phyloP scores from a whole-genome alignment of 2,888 invertebrate genomes.

The Dicranocentrus wangi region DNA sequence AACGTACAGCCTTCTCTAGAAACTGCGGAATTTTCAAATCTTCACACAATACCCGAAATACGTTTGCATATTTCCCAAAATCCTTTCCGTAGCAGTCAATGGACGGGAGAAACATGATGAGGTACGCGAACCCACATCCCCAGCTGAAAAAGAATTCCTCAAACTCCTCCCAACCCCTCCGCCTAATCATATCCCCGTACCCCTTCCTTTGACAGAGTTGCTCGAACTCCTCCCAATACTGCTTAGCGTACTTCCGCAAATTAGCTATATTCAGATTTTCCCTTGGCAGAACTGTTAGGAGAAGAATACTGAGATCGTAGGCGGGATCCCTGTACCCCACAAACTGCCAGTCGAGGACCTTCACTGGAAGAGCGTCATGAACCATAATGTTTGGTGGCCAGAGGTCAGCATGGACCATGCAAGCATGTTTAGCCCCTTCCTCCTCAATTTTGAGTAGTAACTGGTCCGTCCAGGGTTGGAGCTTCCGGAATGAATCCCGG shows the following conservation, averaged over 20 bases:
- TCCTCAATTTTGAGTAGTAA: constrained; percentile 43
- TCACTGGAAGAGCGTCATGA: constrained; percentile 33
- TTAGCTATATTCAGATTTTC: constrained; percentile 38
- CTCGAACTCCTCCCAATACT: constrained; percentile 58
- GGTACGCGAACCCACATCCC: constrained; percentile 55
- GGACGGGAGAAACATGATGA: constrained; percentile 62
- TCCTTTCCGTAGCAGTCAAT: constrained; percentile 59
- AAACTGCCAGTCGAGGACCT: constrained; percentile 70
- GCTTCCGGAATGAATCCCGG: constrained; percentile 34
- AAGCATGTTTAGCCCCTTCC: constrained; percentile 29
- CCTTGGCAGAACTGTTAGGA: constrained; percentile 59
- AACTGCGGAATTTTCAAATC: too few species aligned
- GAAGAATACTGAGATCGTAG: constrained; percentile 52
- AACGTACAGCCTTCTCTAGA: too few species aligned
- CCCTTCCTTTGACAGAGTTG: constrained; percentile 14
- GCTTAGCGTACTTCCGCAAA: constrained; percentile 35
- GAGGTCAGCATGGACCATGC: constrained; percentile 66
- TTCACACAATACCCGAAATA: constrained; percentile 52
- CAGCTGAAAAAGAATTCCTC: constrained; percentile 63
- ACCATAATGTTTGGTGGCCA: constrained; percentile 70
- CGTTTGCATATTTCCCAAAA: constrained; percentile 19
- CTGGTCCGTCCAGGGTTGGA: constrained; percentile 26
- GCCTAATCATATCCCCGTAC: not conserved
- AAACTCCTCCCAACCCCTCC: constrained; percentile 52
- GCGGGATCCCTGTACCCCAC: constrained; percentile 57